Percentiles rank a stretch among this genome's conserved stretches.
Evolutionary conservation across 2,797 vertebrate genomes (phyloP).

Genomic region (Hybognathus amarus): DNA sequence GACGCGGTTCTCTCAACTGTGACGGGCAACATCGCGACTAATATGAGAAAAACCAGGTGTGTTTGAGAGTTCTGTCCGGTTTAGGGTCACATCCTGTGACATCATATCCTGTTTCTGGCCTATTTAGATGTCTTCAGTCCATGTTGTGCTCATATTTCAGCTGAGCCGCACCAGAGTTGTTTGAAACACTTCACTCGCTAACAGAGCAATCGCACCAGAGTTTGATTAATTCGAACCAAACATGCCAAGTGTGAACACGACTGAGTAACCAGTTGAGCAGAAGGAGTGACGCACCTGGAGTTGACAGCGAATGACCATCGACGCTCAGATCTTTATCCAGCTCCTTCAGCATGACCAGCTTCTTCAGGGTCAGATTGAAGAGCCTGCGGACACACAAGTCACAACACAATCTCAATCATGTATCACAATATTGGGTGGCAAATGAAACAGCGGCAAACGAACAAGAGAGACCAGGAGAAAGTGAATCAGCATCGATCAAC

Average conservation of each 20-base stretch:
- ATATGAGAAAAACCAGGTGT: no score
- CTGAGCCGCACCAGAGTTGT: no score
- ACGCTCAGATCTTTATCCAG: constrained; percentile 92
- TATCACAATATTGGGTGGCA: neutral
- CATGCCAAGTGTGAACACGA: neutral
- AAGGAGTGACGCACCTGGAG: constrained; percentile 79
- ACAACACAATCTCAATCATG: neutral
- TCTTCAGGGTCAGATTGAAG: constrained; percentile 91
- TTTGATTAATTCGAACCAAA: no score
- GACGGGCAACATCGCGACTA: no score
- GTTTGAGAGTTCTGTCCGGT: no score
- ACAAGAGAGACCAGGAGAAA: neutral
- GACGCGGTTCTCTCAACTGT: no score
- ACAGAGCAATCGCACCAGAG: no score
- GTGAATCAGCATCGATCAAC: neutral
- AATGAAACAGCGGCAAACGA: neutral
- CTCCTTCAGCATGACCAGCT: constrained; percentile 91
- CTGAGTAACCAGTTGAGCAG: neutral
- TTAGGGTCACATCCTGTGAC: no score
- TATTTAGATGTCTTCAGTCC: no score
- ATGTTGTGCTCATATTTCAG: no score
- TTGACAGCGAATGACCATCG: constrained; percentile 91
- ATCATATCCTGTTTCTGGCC: no score
- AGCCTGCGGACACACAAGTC: constrained; percentile 73
- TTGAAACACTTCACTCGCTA: no score